A percentile compares a stretch with the other conserved stretches of the same genome.
Conservation (phyloP, 2,113 vertebrate species). For the Sphyrna mokarran region DNA sequence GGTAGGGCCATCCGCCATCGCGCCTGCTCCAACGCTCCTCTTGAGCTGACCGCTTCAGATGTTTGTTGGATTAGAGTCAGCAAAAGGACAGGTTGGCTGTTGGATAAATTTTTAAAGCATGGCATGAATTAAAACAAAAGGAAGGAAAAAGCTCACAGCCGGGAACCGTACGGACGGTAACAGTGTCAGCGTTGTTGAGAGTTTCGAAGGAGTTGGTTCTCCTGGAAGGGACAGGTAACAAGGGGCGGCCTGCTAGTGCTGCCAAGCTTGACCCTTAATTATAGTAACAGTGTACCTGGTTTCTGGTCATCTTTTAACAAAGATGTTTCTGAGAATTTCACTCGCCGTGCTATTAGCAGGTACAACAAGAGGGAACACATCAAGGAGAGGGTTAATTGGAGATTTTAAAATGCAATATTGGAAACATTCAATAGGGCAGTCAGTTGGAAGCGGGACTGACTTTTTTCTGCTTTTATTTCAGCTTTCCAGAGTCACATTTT, state of each 20-base stretch:
- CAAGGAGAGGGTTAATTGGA: too few relatives aligned
- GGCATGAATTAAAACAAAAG: background rate
- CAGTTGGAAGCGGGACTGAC: background rate
- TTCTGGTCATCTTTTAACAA: background rate
- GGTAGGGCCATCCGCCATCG: too few relatives aligned
- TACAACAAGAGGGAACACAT: background rate
- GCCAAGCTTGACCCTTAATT: background rate
- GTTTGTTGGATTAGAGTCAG: background rate
- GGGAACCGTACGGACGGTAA: background rate
- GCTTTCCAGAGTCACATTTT: background rate
- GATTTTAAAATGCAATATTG: background rate
- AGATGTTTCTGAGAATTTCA: background rate
- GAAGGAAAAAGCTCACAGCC: background rate
- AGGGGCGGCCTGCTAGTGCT: background rate
- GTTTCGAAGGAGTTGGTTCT: background rate
- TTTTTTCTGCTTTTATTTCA: background rate
- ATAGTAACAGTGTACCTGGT: background rate
- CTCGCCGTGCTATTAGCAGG: background rate
- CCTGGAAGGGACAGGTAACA: slow-evolving; percentile 23
- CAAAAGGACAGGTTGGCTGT: background rate
- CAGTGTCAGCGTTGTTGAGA: background rate
- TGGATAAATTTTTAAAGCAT: background rate
- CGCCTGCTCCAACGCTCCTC: background rate
- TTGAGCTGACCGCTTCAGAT: background rate
- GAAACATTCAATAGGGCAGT: background rate